A percentile compares a stretch with the other conserved stretches of the same genome.
Conservation (phyloP, 2,113 vertebrate genomes). For the Reinhardtius hippoglossoides region DNA sequence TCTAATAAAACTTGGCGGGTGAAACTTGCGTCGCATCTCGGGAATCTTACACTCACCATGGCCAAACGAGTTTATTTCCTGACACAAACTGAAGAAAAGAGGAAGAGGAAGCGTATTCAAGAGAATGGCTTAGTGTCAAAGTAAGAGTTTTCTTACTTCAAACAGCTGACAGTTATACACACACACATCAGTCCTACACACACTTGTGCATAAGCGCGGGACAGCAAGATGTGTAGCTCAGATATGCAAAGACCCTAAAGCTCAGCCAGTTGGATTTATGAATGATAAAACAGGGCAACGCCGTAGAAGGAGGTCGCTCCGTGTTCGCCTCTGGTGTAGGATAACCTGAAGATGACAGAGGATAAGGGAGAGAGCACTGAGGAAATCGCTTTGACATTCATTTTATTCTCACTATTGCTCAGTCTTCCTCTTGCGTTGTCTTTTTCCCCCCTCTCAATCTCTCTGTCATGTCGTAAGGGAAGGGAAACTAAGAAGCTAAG, state of each 20-base stretch:
- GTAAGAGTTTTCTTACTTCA: background rate
- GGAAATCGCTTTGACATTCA: conserved; percentile 19
- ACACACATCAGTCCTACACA: background rate
- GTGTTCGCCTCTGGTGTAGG: conserved; percentile 10
- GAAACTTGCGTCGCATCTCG: background rate
- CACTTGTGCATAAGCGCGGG: background rate
- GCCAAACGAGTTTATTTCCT: conserved; percentile 22
- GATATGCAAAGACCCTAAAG: conserved; percentile 9
- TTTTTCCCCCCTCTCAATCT: conserved; percentile 5
- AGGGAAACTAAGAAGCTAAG: conserved; percentile 58
- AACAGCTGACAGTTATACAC: background rate
- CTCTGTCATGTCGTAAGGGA: conserved; percentile 65
- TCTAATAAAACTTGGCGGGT: conserved; percentile 8
- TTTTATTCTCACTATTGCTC: conserved; percentile 2
- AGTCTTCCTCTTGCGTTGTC: conserved; percentile 10
- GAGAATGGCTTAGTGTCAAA: background rate
- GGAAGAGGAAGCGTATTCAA: background rate
- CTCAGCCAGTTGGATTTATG: conserved; percentile 28
- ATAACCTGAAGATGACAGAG: conserved; percentile 24
- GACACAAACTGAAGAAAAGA: too few species aligned
- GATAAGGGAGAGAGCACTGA: background rate
- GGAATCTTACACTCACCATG: background rate
- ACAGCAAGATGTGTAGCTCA: conserved; percentile 27
- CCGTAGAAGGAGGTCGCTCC: background rate
- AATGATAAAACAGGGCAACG: conserved; percentile 10